Base-by-base conservation (phyloP, 1,140 invertebrate genomes). In the Cotesia vestalis region DNA sequence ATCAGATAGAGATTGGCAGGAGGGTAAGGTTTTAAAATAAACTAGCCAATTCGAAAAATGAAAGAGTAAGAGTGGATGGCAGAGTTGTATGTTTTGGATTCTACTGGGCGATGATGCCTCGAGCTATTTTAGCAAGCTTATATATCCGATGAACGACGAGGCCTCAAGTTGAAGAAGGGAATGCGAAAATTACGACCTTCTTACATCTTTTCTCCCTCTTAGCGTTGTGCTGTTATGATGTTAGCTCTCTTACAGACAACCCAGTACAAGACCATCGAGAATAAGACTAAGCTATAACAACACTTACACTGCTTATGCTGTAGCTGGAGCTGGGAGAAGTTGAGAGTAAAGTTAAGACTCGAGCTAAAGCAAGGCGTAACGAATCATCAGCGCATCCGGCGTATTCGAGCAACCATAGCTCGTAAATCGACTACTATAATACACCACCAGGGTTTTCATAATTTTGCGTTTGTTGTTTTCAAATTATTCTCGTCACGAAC, bases 341-440 rank as follows among this genome's bases (percentile, higher is more conserved):
- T 46, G 11, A 46, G 14, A 61, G 12, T 36, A 35, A 35, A 38
- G n/a, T 12, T 34, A 62, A 35, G 66, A 67, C 46, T 53, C 51
- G n/a, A 20, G 51, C 57, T 59, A 73, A 71, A 71, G 76, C 75
- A 77, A 79, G 71, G 78, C 79, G 77, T 77, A 77, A 67, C 62
- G 73, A 80, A 79, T 81, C 75, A 81, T 81, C 78, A 77, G 68
- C 52, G 68, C 69, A 71, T 73, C 76, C 78, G 75, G 74, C 35
- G 75, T 79, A 79, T 79, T 79, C 77, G 73, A 77, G 73, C 73
- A 80, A 78, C 79, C 78, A 79, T 78, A 74, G 75, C 72, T 79
- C 80, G 77, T 81, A 81, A 81, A 80, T 80, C 77, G 51, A 66
- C 55, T 74, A 53, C 46, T 66, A 52, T 46, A 59, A 59, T 66